phyloP scores from a whole-genome alignment of 2,888 invertebrate genomes.

The Branchellion lobata region DNA sequence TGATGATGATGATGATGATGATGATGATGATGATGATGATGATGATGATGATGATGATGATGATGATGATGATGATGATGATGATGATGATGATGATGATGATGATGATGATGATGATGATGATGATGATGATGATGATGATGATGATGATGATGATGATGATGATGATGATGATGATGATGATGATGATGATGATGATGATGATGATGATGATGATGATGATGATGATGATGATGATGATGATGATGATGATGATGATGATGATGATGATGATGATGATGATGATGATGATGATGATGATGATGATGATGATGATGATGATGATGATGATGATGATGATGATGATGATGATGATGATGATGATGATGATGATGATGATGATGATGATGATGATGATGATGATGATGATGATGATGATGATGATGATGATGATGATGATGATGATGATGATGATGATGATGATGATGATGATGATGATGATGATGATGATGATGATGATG shows the following conservation, averaged over 20 bases:
- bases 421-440: constrained; percentile 14
- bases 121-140: constrained; percentile 14
- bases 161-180: constrained; percentile 14
- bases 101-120: too few relatives aligned
- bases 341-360: constrained; percentile 14
- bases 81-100: too few relatives aligned
- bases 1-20: constrained; percentile 13
- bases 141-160: constrained; percentile 14
- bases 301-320: constrained; percentile 11
- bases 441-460: constrained; percentile 14
- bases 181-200: constrained; percentile 14
- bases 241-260: constrained; percentile 14
- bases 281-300: constrained; percentile 14
- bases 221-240: constrained; percentile 14
- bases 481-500: constrained; percentile 14
- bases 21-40: background rate
- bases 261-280: constrained; percentile 14
- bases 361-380: constrained; percentile 14
- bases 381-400: constrained; percentile 14
- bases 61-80: too few relatives aligned
- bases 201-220: constrained; percentile 14
- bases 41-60: too few relatives aligned
- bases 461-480: constrained; percentile 14
- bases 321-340: constrained; percentile 14
- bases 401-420: constrained; percentile 14